These are phyloP conservation scores for Agriopis aurantiaria DNA, from an alignment of 2,888 invertebrate species.

Conservation along the genomic window DNA sequence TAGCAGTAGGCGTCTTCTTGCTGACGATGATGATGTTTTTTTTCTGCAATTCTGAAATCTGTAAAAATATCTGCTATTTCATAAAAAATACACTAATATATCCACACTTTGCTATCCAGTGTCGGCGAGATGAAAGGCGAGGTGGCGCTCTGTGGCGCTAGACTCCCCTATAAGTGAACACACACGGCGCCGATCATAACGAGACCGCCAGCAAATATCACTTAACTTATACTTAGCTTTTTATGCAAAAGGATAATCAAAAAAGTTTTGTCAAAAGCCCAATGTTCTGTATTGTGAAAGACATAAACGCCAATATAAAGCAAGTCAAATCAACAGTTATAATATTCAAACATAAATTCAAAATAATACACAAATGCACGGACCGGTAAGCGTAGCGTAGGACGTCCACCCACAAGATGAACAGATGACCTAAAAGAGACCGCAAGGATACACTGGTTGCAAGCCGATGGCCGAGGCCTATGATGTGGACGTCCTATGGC, in stretches of 20 bases:
- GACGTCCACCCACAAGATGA: no score
- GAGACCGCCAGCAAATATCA: constrained; percentile 29
- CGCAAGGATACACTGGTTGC: no score
- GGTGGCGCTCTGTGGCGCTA: constrained; percentile 58
- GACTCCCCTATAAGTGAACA: constrained; percentile 49
- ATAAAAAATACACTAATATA: not conserved
- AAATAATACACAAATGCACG: no score
- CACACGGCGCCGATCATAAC: constrained; percentile 40
- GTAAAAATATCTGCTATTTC: not conserved
- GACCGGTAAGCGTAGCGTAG: no score
- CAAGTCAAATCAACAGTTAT: no score
- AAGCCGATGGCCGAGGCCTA: no score
- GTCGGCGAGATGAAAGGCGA: constrained; percentile 61
- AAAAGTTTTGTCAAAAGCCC: not conserved
- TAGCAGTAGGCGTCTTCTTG: no score
- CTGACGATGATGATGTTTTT: no score
- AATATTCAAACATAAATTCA: no score
- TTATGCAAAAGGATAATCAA: not conserved
- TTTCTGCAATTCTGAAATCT: not conserved
- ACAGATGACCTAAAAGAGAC: no score
- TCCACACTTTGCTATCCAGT: constrained; percentile 29
- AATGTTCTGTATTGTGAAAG: constrained; percentile 11
- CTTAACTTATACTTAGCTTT: constrained; percentile 13
- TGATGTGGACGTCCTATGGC: no score
- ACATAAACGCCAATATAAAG: not conserved